Evolutionary conservation across 2,888 invertebrate species (phyloP).

Genomic region (Idaea aversata): DNA sequence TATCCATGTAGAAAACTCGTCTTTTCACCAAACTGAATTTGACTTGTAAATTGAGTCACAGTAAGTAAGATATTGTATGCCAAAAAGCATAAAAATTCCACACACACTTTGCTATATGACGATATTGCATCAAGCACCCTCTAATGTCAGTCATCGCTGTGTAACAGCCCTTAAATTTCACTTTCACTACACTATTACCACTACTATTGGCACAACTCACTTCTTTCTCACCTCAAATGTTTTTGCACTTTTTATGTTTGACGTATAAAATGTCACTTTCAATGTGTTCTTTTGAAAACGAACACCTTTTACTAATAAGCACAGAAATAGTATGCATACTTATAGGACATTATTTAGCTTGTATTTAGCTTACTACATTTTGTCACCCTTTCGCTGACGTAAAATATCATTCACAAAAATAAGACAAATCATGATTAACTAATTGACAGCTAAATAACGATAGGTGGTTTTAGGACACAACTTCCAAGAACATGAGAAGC

Average conservation of each 20-base stretch:
- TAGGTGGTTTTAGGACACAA: no score
- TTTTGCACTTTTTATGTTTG: conserved; percentile 7
- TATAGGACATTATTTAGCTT: no score
- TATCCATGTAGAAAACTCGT: not conserved
- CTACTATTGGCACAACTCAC: not conserved
- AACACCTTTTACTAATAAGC: no score
- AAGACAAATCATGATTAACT: no score
- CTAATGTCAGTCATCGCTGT: conserved; percentile 41
- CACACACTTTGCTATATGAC: conserved; percentile 19
- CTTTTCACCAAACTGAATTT: not conserved
- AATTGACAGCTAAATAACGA: no score
- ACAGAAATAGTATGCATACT: no score
- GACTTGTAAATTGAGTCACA: conserved; percentile 5
- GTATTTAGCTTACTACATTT: no score
- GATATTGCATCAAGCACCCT: conserved; percentile 28
- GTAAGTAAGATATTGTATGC: not conserved
- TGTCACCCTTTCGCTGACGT: no score
- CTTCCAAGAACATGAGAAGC: no score
- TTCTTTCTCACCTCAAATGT: conserved; percentile 4
- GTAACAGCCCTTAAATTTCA: conserved; percentile 41
- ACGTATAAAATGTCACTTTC: conserved; percentile 4
- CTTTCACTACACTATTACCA: conserved; percentile 28
- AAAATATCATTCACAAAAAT: no score
- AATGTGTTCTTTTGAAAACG: no score
- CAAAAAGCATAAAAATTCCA: conserved; percentile 7